Evolutionary conservation across 2,888 invertebrate genomes (phyloP), one percentile per base, ranked within the genome.

Genomic region (Sphinx pinastri): DNA sequence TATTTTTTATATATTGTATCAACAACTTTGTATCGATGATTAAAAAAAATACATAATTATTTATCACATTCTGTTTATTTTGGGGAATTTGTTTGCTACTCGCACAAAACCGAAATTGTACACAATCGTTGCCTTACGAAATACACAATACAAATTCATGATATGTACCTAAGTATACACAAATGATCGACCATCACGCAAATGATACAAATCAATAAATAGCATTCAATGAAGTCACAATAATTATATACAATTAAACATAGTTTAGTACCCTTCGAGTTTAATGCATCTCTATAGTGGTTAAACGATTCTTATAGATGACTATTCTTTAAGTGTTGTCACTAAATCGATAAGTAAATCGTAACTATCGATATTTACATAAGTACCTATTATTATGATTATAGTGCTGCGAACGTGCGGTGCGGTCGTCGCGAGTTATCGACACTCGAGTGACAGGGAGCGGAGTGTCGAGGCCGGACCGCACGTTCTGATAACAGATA

Each of bases 141-240:
- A 91, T 88, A 85, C 76, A 82, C 77, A 86, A 90, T 88, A 89
- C 82, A 88, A 89, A 84, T 90, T 87, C 84, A 90, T 93, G 93
- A 93, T 93, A 93, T 93, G 93, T 93, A 88, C 92, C 88, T 91
- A 93, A 90, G 88, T 93, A 93, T 92, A 93, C 91, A 90, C 87
- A 92, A 91, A 92, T 85, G 81, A 90, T 89, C 83, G 88, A 90
- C 63, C 87, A 87, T 85, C 84, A 83, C 84, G 91, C 91, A 92
- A 93, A 90, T 84, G 83, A 92, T 88, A 90, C 84, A 90, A 92
- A 88, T 84, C 80, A 91, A 90, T 93, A 93, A 93, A 93, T 93
- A 93, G 91, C 87, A 87, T 89, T 87, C 82, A 88, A 89, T 89
- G 89, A 91, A 86, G 81, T 88, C 81, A 83, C 85, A 83, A 84